Percentiles rank a stretch among this genome's conserved stretches.
These are phyloP conservation scores for Agrotis exclamationis DNA, from an alignment of 2,888 invertebrate species.

Conservation along the genomic window DNA sequence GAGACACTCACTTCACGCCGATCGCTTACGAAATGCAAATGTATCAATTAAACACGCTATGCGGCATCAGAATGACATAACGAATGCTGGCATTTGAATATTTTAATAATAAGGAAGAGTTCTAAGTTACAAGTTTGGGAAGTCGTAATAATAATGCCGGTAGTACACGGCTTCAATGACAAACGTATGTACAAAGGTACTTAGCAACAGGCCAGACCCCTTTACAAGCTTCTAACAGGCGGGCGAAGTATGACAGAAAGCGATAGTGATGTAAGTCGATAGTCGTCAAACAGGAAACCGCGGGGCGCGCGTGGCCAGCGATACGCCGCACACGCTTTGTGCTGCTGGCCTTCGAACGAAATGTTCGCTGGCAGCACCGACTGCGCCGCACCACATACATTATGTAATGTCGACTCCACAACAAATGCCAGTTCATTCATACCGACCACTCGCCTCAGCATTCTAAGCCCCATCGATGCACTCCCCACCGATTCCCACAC, in stretches of 20 bases:
- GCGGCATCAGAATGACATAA: slow-evolving; percentile 72
- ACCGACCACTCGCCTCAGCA: slow-evolving; percentile 76
- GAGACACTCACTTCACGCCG: slow-evolving; percentile 70
- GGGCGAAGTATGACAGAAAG: slow-evolving; percentile 88
- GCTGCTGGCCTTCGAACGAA: slow-evolving; percentile 86
- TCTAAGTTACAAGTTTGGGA: slow-evolving; percentile 79
- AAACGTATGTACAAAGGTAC: slow-evolving; percentile 79
- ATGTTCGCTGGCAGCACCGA: slow-evolving; percentile 81
- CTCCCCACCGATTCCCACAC: slow-evolving; percentile 68
- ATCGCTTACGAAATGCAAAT: slow-evolving; percentile 77
- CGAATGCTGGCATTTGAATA: slow-evolving; percentile 76
- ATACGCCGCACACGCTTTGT: slow-evolving; percentile 85
- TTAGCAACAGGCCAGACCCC: slow-evolving; percentile 88
- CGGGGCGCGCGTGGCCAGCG: slow-evolving; percentile 88
- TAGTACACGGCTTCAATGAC: slow-evolving; percentile 83
- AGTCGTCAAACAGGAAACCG: slow-evolving; percentile 91
- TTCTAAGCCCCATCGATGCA: slow-evolving; percentile 75
- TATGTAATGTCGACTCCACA: slow-evolving; percentile 84
- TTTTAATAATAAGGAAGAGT: slow-evolving; percentile 84
- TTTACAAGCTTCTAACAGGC: slow-evolving; percentile 87
- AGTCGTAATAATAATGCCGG: slow-evolving; percentile 84
- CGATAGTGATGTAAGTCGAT: slow-evolving; percentile 91
- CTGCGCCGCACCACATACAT: slow-evolving; percentile 79
- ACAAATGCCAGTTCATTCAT: slow-evolving; percentile 87
- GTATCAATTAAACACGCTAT: slow-evolving; percentile 71